Base-by-base conservation (phyloP, 2,113 vertebrate genomes). In the Channa maculata region DNA sequence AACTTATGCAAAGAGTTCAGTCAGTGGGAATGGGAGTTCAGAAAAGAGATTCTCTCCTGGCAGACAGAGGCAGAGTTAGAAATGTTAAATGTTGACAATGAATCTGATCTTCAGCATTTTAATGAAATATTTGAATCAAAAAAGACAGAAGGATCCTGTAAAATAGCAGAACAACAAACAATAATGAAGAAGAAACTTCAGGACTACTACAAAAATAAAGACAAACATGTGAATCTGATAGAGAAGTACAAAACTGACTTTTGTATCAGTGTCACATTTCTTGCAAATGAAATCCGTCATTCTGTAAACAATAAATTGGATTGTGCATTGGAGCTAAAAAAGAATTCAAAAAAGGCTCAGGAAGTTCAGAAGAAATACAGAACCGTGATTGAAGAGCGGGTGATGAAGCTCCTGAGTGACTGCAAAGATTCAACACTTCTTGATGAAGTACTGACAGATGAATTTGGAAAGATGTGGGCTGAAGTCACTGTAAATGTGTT, bases 391-490 rank as follows among this genome's bases (percentile, higher is more conserved):
- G 89, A 94, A 69, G 0, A 76, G 0, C 9, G 63, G 6, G 91
- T 94, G 0, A 60, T 72, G 34, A 0, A 57, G 0, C 79, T 93
- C 5, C 14, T 93, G 6, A 5, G 59, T 9, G 55, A 53, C 6
- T 86, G 50, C 5, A 86, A 76, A 48, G 3, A 53, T 0, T 0
- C 4, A 0, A 13, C 2, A 4, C 34, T 58, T n/a, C 54, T 86
- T 10, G 65, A 74, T 4, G 0, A 64, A 15, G 2, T 79, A 2
- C 12, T 94, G 5, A 14, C 0, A 9, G 0, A 51, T 0, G 80
- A 88, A 5, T 94, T 94, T 89, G 86, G 90, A 36, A 80, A 80
- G 5, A 94, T 93, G 92, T 94, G 94, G 93, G n/a, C 2, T 0
- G 5, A 51, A 1, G 78, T 49, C 5, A 60, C 86, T 1, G 5